Base-by-base conservation (phyloP, 2,888 invertebrate species). In the Epirrita christyi region DNA sequence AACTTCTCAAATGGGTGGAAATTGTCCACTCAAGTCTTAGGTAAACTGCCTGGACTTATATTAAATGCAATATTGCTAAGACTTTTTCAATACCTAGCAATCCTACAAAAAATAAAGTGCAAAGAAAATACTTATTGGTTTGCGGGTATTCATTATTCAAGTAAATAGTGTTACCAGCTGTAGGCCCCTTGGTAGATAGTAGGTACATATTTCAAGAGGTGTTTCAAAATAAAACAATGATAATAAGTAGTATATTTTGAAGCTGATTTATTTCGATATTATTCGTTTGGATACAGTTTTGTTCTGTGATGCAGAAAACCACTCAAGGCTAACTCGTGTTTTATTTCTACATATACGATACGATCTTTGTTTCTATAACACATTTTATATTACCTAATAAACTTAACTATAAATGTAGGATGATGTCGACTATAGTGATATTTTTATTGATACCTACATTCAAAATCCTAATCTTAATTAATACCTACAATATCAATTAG, bases 241-340 rank as follows among this genome's bases (percentile, higher is more conserved):
- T 21, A 3, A n/a, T 45, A 44, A 34, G 34, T 59, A 43, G 45
- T 63, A 21, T 37, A 14, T 70, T 75, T 77, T 73, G 56, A 79
- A 81, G 79, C 78, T 61, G 68, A 70, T 83, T 84, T 83, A 78
- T 81, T 73, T 66, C 72, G 73, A 36, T 51, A 34, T 28, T 36
- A 40, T 36, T 68, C 69, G 48, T 70, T 69, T 68, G 63, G 64
- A 70, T 75, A 76, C 72, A 78, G 70, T 65, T 68, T 59, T 75
- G 69, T 68, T 71, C 68, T 70, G 72, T 66, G 71, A 66, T 69
- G 29, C 52, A 41, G 70, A 70, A 71, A 74, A 70, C 48, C 43
- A 44, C 47, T 42, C 42, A 51, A 41, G 21, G 21, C 21, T n/a
- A 72, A 74, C 73, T 73, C 70, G 69, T 70, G 68, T 74, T 68